phyloP scores from a whole-genome alignment of 2,888 invertebrate species.

The Epinotia bilunana region DNA sequence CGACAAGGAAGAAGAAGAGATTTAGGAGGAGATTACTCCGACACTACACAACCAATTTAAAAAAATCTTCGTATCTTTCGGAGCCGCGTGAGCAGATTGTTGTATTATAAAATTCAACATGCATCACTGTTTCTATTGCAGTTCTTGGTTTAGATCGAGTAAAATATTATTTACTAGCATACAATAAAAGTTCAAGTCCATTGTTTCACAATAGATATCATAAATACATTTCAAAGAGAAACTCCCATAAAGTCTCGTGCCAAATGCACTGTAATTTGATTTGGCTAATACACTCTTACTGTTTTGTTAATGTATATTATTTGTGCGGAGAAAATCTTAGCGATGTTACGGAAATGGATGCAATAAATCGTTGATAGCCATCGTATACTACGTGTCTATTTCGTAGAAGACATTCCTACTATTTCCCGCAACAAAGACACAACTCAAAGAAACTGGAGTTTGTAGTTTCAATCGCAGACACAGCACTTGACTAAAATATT shows the following conservation, averaged over 20 bases:
- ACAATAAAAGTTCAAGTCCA: slow-evolving; percentile 1
- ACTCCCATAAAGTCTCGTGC: slow-evolving; percentile 22
- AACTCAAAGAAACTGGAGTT: too few relatives aligned
- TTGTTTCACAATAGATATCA: slow-evolving; percentile 9
- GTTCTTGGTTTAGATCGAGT: neutral
- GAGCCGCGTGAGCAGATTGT: too few relatives aligned
- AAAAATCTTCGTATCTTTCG: too few relatives aligned
- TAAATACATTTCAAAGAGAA: slow-evolving; percentile 17
- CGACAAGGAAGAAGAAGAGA: too few relatives aligned
- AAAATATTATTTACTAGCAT: neutral
- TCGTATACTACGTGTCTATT: neutral
- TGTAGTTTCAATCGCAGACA: too few relatives aligned
- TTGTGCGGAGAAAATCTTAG: slow-evolving; percentile 16
- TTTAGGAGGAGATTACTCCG: too few relatives aligned
- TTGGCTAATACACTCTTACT: slow-evolving; percentile 24
- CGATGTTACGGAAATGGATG: slow-evolving; percentile 16
- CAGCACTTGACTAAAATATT: too few relatives aligned
- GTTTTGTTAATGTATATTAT: slow-evolving; percentile 20
- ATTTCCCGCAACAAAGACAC: too few relatives aligned
- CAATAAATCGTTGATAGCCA: slow-evolving; percentile 23
- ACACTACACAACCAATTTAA: too few relatives aligned
- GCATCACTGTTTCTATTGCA: neutral
- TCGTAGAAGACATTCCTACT: neutral
- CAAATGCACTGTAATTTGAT: slow-evolving; percentile 15
- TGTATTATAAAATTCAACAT: neutral